Base-by-base conservation (phyloP, 2,113 vertebrate genomes). In the Calidris pugnax region DNA sequence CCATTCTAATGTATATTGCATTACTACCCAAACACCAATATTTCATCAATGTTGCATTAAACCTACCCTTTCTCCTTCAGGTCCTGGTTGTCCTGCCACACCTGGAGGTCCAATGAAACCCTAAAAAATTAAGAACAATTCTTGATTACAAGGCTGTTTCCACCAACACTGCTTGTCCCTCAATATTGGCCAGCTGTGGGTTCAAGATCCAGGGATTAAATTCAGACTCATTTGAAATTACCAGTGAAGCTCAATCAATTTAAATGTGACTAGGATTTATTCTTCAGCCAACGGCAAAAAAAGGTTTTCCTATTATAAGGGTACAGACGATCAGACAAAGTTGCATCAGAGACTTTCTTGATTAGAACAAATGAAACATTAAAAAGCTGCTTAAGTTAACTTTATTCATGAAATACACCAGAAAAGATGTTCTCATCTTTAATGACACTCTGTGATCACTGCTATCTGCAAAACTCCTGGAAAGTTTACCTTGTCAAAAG, bases 51-150 rank as follows among this genome's bases (percentile, higher is more conserved):
- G 15, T 50, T 73, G 22, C 21, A 80, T 85, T 39, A 60, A 69
- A 98, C 99, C 95, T 97, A 99, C 99, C 98, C 98, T 98, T 97
- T 99, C 99, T 91, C 99, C 99, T 95, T 99, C 99, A 67, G 98
- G 98, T 76, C 99, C 99, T 26, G 93, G 98, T 71, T 98, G 98
- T 91, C 99, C 99, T 89, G 98, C 98, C 83, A 98, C 93, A 66
- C 99, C 99, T 82, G 99, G 99, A 94, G 98, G 98, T 64, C 99
- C 99, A 96, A 99, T 99, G 92, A 99, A 99, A 93, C 99, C 99
- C 99, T 99, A 89, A 97, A 97, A 96, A 62, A 2, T 4, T 62
- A 89, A 88, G 39, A 97, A 90, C 3, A 89, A 37, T 59, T 90
- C 59, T 79, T 78, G 13, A 74, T 79, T 91, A 90, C 63, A 87